Base-by-base conservation (phyloP, 2,113 vertebrate genomes). In the Corythoichthys intestinalis region DNA sequence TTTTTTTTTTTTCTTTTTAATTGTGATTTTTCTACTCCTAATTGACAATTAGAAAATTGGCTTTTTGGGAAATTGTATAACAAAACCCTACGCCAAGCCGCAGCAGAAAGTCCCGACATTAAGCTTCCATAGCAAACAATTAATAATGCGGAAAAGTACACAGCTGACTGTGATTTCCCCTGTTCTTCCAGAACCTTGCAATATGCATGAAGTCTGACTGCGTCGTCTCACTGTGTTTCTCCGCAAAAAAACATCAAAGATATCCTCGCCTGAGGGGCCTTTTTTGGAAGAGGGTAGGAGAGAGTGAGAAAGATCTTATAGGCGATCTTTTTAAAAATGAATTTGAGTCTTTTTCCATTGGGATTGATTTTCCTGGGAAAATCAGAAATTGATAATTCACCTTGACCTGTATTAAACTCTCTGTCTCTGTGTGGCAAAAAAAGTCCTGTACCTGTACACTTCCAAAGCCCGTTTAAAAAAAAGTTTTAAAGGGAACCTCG, bases 121-220 rank as follows among this genome's bases (percentile, higher is more conserved):
- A 64, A 62, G 70, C 74, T 81, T 39, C 57, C 71, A 53, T 70
- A 59, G 50, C 52, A 28, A 28, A 28, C 20, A 28, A 28, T 28
- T 52, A 72, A 86, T 74, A 75, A 66, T 69, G 70, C 49, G 74
- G 71, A 79, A 72, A 84, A 72, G 67, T 66, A 70, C 69, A 75
- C 44, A 61, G 53, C 66, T 72, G 74, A 63, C 73, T 80, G 67
- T 70, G 70, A 84, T 79, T 80, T 68, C 65, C 49, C 49, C n/a
- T 15, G 3, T 20, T 15, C 50, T 78, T 70, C 70, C 73, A 65
- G 37, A 69, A 65, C 64, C 58, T 85, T 89, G 79, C 75, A 87
- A 87, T 82, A 87, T 88, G 76, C 75, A 88, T 83, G 76, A 87
- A 76, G 75, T 66, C 74, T 67, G 69, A 76, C 76, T 72, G 72